Base-by-base conservation (phyloP, 1,140 invertebrate genomes). In the Trichonephila clavata region DNA sequence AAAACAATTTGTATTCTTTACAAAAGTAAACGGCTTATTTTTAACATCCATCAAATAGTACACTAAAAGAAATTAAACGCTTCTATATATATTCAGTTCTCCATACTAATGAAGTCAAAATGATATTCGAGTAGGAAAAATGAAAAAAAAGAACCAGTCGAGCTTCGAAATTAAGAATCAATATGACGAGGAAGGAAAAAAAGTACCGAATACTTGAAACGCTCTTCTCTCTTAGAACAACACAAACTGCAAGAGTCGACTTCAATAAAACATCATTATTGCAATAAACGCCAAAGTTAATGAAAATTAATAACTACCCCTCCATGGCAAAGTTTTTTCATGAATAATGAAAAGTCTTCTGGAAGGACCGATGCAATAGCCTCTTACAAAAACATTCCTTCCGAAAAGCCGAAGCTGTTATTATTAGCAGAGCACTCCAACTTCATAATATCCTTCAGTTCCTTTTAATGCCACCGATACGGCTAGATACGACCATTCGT, bases 201-300 rank as follows among this genome's bases (percentile, higher is more conserved):
- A 27, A 14, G 71, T 77, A 39, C 8, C 16, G 4, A 32, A 2
- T 77, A 16, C 71, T 77, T 77, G 71, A 77, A 77, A 77, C 18
- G 71, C 71, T 32, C 71, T 77, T 32, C 27, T 39, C 18, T 27
- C 71, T 77, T 77, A 77, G 32, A 77, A 77, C 71, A 77, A 77
- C 71, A 32, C 61, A 63, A 14, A 18, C 43, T 24, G 57, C 57
- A 50, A 50, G 50, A 50, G 50, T 7, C 50, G 50, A 50, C 50
- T 84, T 32, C 59, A 61, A 63, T 88, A 88, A 88, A 88, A 68
- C 86, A 88, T 88, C 86, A 88, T 88, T 88, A 88, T 88, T 88
- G 32, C 61, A 88, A 88, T 88, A 88, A 88, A 88, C 63, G 63
- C 86, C 86, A 88, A 68, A 88, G 63, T 68, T 88, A 88, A 88